Evolutionary conservation across 2,113 vertebrate species (phyloP).

Genomic region (Lipotes vexillifer): DNA sequence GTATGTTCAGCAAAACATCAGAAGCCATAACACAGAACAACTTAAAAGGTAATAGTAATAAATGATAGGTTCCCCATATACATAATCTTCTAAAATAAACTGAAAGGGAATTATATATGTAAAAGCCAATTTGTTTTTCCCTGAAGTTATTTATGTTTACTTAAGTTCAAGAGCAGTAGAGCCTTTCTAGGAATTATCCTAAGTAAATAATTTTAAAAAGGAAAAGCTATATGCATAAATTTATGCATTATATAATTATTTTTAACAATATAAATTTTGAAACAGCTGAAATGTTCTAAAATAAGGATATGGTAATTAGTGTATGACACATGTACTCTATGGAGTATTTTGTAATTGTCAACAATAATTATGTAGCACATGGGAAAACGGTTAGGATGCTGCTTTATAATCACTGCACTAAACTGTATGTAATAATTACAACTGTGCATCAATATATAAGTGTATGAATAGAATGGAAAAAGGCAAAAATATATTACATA

Average conservation of each 20-base stretch:
- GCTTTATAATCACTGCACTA: neutral
- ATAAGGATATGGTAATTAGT: neutral
- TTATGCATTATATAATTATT: neutral
- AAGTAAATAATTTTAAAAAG: neutral
- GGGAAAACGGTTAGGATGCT: neutral
- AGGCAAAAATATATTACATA: neutral
- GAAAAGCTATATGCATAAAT: neutral
- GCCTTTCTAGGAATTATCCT: neutral
- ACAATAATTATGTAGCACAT: neutral
- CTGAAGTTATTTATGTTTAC: neutral
- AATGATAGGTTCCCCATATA: neutral
- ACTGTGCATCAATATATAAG: neutral
- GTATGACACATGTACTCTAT: neutral
- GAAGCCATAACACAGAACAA: neutral
- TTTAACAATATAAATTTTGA: constrained; percentile 19
- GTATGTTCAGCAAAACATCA: neutral
- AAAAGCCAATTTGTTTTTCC: neutral
- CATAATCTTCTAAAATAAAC: neutral
- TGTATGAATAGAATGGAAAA: neutral
- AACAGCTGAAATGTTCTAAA: neutral
- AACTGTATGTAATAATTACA: neutral
- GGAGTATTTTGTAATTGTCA: neutral
- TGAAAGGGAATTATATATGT: neutral
- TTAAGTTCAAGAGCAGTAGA: neutral
- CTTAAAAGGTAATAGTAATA: neutral